Conservation (phyloP, 2,888 invertebrate species). For the Ochlodes sylvanus region DNA sequence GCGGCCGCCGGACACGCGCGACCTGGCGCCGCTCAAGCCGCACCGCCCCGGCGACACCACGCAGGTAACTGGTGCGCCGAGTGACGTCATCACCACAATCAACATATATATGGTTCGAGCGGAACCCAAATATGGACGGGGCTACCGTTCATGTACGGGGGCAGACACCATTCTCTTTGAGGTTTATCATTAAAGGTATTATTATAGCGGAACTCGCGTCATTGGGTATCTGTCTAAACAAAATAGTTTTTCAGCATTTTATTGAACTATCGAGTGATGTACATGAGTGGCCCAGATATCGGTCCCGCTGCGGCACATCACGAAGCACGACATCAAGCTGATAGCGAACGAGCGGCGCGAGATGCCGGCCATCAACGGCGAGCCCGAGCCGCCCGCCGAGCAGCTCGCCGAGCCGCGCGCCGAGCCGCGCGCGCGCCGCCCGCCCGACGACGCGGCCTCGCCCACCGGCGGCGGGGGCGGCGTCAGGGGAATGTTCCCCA, state of each 20-base stretch:
- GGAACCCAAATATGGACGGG: too few relatives aligned
- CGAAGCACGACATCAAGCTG: conserved; percentile 71
- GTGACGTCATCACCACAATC: too few relatives aligned
- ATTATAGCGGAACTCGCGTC: too few relatives aligned
- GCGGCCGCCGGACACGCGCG: conserved; percentile 43
- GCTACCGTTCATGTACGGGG: too few relatives aligned
- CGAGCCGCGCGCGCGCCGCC: conserved; percentile 29
- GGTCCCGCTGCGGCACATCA: conserved; percentile 68
- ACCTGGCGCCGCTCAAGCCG: conserved; percentile 52
- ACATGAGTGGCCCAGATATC: conserved; percentile 55
- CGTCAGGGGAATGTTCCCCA: conserved; percentile 84
- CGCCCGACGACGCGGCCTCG: conserved; percentile 54
- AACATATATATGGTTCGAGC: too few relatives aligned
- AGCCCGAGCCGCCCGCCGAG: conserved; percentile 43
- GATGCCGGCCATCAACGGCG: conserved; percentile 63
- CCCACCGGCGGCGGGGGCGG: conserved; percentile 77
- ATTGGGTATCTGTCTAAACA: too few relatives aligned
- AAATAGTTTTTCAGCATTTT: too few relatives aligned
- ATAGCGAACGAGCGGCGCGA: conserved; percentile 61
- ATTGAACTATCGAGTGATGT: too few relatives aligned
- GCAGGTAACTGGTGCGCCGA: conserved; percentile 21
- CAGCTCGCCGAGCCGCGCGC: conserved; percentile 35
- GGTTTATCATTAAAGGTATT: too few relatives aligned
- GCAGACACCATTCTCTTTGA: too few relatives aligned
- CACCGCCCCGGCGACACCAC: conserved; percentile 40